Evolutionary conservation across 2,888 invertebrate species (phyloP).

Genomic region (Gandaritis pyraliata): DNA sequence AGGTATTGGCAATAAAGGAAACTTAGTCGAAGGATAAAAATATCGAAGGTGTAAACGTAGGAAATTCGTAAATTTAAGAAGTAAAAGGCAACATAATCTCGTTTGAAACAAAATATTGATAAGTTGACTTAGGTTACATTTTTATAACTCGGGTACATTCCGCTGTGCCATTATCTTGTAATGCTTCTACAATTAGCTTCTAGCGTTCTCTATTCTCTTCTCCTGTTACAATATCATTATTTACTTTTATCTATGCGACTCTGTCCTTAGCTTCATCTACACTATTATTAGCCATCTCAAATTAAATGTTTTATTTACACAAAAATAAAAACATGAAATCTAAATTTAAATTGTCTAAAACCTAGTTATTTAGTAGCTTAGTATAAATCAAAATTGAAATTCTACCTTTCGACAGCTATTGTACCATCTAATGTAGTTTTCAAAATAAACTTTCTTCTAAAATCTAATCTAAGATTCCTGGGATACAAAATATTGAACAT

Average conservation of each 20-base stretch:
- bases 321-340: conserved; percentile 42
- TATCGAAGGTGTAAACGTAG: conserved; percentile 52
- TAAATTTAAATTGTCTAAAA: conserved; percentile 49
- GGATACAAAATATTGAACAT: conserved; percentile 47
- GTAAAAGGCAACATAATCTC: conserved; percentile 76
- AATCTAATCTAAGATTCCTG: conserved; percentile 75
- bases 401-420: conserved; percentile 70
- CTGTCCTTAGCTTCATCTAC: conserved; percentile 45
- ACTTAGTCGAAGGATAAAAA: conserved; percentile 46
- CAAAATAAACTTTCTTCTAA: conserved; percentile 78
- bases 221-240: conserved; percentile 54
- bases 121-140: conserved; percentile 79
- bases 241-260: conserved; percentile 49
- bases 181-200: conserved; percentile 71
- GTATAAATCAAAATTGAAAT: conserved; percentile 74
- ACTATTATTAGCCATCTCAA: conserved; percentile 42
- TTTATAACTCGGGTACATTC: conserved; percentile 81
- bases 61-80: conserved; percentile 60
- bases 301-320: conserved; percentile 23
- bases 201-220: conserved; percentile 68
- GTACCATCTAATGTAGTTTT: conserved; percentile 76
- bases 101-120: conserved; percentile 71
- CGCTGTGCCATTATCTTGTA: conserved; percentile 80
- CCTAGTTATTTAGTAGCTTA: conserved; percentile 74
- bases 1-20: conserved; percentile 77